phyloP scores from a whole-genome alignment of 1,140 invertebrate genomes.

The Anastrepha obliqua region DNA sequence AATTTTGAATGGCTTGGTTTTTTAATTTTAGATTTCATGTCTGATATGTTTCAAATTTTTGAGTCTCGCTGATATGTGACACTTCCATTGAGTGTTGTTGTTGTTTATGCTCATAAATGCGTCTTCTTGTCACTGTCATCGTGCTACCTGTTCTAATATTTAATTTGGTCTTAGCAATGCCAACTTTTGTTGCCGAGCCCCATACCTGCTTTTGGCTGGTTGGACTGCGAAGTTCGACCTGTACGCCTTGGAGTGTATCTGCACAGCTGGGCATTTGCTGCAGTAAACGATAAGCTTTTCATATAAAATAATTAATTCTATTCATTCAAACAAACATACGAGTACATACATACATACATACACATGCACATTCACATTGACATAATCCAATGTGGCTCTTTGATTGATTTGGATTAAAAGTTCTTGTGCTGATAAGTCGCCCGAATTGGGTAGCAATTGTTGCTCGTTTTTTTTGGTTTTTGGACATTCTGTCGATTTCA shows the following conservation, averaged over 20 bases:
- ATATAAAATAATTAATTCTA: not conserved
- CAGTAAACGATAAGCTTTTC: not conserved
- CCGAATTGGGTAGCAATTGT: not conserved
- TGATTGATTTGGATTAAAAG: not conserved
- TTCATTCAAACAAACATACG: not conserved
- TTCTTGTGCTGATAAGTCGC: not conserved
- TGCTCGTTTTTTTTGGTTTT: not conserved
- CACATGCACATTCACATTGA: not conserved
- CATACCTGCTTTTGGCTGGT: not conserved
- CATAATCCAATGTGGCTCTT: not conserved
- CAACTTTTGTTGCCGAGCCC: not conserved
- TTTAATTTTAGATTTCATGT: not conserved
- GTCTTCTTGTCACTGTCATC: constrained; percentile 1
- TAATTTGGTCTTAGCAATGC: not conserved
- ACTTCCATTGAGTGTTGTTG: not conserved
- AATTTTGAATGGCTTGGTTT: not conserved
- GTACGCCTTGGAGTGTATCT: not conserved
- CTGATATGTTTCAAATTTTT: not conserved
- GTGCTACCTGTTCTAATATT: constrained; percentile 33
- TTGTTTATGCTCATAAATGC: not conserved
- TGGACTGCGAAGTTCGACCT: not conserved
- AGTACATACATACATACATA: not conserved
- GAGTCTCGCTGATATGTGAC: not conserved
- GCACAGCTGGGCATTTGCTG: not conserved
- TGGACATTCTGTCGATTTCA: not conserved